Base-by-base conservation (phyloP, 2,113 vertebrate genomes). In the Bostrychus sinensis region DNA sequence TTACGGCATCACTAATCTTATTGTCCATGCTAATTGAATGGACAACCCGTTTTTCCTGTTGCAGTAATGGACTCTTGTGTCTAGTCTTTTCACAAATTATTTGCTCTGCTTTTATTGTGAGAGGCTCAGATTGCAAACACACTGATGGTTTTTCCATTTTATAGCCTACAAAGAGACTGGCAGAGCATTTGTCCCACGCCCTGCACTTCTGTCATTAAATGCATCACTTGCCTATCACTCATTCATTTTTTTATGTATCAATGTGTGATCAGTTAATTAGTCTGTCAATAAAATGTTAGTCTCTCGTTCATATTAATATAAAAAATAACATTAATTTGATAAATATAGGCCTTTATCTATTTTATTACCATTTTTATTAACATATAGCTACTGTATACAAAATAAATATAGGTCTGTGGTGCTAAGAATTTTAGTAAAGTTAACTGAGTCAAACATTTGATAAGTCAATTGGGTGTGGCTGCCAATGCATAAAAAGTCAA, bases 31-130 rank as follows among this genome's bases (percentile, higher is more conserved):
- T 22, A 36, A 61, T 57, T 66, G 56, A 82, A 50, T 61, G 76
- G 23, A 73, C 28, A 32, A 17, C 91, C 80, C 55, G 90, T 89
- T 62, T 82, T 76, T 81, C 89, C 62, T 66, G 84, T 75, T 62
- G 23, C 56, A 30, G 7, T 66, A 58, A 76, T 69, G 56, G 41
- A 64, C 7, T 45, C n/a, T 51, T 9, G 25, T 51, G 48, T 30
- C 69, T 62, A 3, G 4, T 66, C 58, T 69, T 66, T 73, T 66
- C 56, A 65, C 34, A 5, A 2, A 37, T 39, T 66, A 76, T 86
- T 84, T 88, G 75, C 59, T 62, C 30, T 48, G 14, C 62, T 53
- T 48, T 14, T 11, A 13, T 53, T 41, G 9, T 36, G 54, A 0
- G 0, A 0, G 37, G 53, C 43, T 82, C 86, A 43, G 56, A 64